Base-by-base conservation (phyloP, 2,797 vertebrate genomes). In the Poliocrania exsul region DNA sequence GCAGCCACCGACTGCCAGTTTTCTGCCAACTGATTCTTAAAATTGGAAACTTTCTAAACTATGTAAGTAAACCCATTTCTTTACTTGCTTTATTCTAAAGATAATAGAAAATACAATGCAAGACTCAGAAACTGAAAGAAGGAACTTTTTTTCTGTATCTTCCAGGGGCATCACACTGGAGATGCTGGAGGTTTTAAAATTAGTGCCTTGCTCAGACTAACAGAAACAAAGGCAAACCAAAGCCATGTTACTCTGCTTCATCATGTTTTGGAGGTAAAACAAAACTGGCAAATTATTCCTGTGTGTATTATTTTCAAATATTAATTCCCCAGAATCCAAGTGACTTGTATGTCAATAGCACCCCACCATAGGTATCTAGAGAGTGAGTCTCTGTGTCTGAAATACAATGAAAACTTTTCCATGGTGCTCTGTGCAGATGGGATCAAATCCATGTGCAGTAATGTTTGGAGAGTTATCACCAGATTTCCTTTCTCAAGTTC, bases 21-120 rank as follows among this genome's bases (percentile, higher is more conserved):
- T 99, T 99, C 98, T 99, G 99, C 96, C 98, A 97, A 82, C 93
- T 99, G 88, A 99, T 99, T 95, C 98, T 99, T 33, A 98, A 98
- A 70, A 98, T 99, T 24, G 99, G 99, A 84, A 99, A 99, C 97
- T 99, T 99, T 91, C 98, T 99, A 82, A 99, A 99, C 94, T 99
- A 99, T 13, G 99, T 99, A 98, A 98, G 99, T 96, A 94, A 89
- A 65, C 11, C 1, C 0, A 56, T 91, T 93, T 92, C 40, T 73
- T 53, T 85, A 53, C 49, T 77, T 56, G 11, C 2, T 81, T 0
- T 53, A n/a, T 67, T 69, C 47, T 74, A 50, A 91, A 73, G 37
- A 86, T 40, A 69, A 50, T 16, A 69, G 44, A 86, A 92, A 87
- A 90, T 42, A 33, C 19, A 77, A 50, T 37, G 28, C 14, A 78